Percentiles rank a stretch among this genome's conserved stretches.
Evolutionary conservation across 2,888 invertebrate species (phyloP).

Genomic region (Lepas anatifera): DNA sequence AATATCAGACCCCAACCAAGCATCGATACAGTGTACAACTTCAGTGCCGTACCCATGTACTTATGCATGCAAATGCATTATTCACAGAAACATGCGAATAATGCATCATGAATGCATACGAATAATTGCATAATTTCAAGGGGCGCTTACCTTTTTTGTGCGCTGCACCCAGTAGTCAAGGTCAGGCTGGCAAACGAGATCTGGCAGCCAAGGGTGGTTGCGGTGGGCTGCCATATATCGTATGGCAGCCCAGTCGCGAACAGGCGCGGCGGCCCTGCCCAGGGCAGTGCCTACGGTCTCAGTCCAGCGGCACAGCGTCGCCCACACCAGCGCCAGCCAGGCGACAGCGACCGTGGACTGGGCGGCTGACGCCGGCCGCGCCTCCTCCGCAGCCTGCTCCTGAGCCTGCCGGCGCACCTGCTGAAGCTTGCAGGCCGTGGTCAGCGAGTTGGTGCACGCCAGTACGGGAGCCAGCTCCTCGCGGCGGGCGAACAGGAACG

Average conservation of each 20-base stretch:
- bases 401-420: neutral
- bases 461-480: too few species aligned
- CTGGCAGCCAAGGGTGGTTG: conserved; percentile 2
- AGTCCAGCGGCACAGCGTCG: neutral
- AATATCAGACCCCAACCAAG: too few species aligned
- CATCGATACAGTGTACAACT: too few species aligned
- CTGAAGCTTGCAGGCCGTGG: neutral
- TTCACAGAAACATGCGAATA: too few species aligned
- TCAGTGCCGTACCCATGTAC: too few species aligned
- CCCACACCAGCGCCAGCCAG: neutral
- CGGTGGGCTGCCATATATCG: neutral
- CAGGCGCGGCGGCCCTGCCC: neutral
- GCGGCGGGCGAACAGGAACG: neutral
- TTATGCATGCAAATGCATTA: too few species aligned
- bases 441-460: too few species aligned
- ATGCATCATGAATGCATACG: too few species aligned
- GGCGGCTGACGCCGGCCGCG: neutral
- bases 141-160: neutral
- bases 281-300: neutral
- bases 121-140: too few species aligned
- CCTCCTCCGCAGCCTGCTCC: neutral
- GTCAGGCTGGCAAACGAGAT: neutral
- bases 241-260: neutral
- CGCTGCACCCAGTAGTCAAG: conserved; percentile 1
- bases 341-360: neutral